phyloP scores from a whole-genome alignment of 2,113 vertebrate species.

The Ellobius talpinus region DNA sequence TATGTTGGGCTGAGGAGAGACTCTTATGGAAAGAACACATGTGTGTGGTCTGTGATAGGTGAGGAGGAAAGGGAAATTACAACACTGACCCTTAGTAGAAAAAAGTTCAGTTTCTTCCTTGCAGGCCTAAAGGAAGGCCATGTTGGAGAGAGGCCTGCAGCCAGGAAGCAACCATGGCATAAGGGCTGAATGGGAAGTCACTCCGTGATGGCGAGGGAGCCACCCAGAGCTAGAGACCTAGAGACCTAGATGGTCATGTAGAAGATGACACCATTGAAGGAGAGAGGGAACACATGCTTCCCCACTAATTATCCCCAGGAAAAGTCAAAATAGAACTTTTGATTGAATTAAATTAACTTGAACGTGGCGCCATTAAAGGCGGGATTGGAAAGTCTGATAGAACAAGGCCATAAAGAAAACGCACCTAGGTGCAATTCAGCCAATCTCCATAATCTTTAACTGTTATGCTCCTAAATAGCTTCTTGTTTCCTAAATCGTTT shows the following conservation, averaged over 20 bases:
- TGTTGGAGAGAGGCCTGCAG: no score
- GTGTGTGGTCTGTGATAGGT: neutral
- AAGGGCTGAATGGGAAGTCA: neutral
- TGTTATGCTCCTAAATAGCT: conserved; percentile 72
- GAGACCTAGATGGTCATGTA: neutral
- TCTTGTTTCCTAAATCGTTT: conserved; percentile 71
- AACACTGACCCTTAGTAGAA: neutral
- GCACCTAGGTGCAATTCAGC: conserved; percentile 67
- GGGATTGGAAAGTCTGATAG: conserved; percentile 75
- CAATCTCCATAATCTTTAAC: conserved; percentile 72
- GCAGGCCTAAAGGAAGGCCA: neutral
- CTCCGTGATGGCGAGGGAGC: accelerated
- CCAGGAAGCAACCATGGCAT: neutral
- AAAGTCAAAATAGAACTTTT: conserved; percentile 80
- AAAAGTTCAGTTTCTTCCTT: no score
- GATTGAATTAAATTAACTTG: conserved; percentile 81
- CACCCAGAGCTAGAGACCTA: neutral
- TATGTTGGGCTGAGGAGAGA: neutral
- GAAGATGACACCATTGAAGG: conserved; percentile 28
- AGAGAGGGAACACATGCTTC: neutral
- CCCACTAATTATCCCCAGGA: conserved; percentile 67
- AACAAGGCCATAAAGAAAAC: conserved; percentile 73
- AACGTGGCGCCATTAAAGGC: conserved; percentile 65
- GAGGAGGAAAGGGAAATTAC: neutral
- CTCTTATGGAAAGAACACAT: neutral